These are phyloP conservation scores for Myoxocephalus aenaeus DNA, from an alignment of 2,797 vertebrate genomes.

Conservation along the genomic window DNA sequence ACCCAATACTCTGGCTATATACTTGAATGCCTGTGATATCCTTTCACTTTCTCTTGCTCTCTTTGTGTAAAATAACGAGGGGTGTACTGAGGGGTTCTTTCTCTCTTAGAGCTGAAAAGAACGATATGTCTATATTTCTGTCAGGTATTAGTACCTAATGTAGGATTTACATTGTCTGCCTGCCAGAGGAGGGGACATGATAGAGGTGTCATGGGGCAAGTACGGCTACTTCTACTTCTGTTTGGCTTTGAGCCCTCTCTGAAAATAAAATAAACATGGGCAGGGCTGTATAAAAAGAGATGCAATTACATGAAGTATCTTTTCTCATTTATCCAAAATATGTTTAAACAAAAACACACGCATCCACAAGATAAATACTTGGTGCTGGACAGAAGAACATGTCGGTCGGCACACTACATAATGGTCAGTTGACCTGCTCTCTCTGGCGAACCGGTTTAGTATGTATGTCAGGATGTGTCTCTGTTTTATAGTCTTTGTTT, in stretches of 20 bases:
- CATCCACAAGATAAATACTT: not conserved
- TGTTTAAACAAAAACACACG: not conserved
- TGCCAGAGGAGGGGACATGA: slow-evolving; percentile 45
- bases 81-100: not conserved
- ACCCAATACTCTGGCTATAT: not conserved
- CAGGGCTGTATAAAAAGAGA: slow-evolving; percentile 46
- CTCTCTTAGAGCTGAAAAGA: not conserved
- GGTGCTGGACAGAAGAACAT: not conserved
- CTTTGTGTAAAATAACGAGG: slow-evolving; percentile 15
- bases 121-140: slow-evolving; percentile 27
- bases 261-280: slow-evolving; percentile 42
- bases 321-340: not conserved
- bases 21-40: not conserved
- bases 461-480: not conserved
- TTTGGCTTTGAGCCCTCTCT: slow-evolving; percentile 61
- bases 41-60: not conserved
- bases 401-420: not conserved
- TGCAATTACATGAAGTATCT: slow-evolving; percentile 15
- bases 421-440: not conserved
- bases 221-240: slow-evolving; percentile 60
- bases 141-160: slow-evolving; percentile 43
- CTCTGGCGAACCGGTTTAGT: not conserved
- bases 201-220: slow-evolving; percentile 23
- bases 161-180: slow-evolving; percentile 43
- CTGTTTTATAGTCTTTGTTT: not conserved